Evolutionary conservation across 30 jellyfish, hydroid and myxozoan genomes (phyloP), one percentile per base, ranked within the genome.

Genomic region (Hydractinia symbiolongicarpus): DNA sequence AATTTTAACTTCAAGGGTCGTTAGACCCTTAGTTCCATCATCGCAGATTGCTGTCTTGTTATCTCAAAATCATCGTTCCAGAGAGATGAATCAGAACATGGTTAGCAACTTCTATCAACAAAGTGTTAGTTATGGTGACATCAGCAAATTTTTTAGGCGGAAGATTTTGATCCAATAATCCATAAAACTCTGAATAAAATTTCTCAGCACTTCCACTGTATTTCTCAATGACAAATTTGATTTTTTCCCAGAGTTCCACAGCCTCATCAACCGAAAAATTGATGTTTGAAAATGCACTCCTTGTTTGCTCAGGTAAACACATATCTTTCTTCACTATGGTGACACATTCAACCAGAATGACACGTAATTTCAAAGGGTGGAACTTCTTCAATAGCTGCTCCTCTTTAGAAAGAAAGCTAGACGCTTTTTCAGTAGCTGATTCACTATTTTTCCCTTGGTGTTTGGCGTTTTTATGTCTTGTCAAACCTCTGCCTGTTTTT

Each of bases 71-170:
- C 69, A 58, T 58, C 19, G 69, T 19, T 55, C 50, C 84, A 50
- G 82, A 76, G 16, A 76, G 55, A 21, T 76, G 81, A 1, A 13
- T 44, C n/a, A 76, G 53, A 16, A 76, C 53, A 13, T 53, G 81
- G 5, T 76, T 76, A 9, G 83, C 79, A 76, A 76, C 84, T 57
- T 76, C 84, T 15, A 54, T 53, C 4, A 76, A 5, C 79, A 76
- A 57, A 17, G 84, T 76, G 79, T 76, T 76, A 49, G 84, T 5
- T 49, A 53, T 0, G 40, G 79, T 50, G 50, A 76, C 79, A 76
- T 76, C 82, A 13, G 1, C 84, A 50, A 76, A 76, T 3, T 1
- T 76, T 76, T 4, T 16, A 1, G 84, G 84, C 79, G 5, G 4
- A 16, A 76, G 79, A 76, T 76, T 76, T n/a, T 54, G 4, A 54